Conservation (phyloP, 2,888 invertebrate genomes). For the Pammene aurita region DNA sequence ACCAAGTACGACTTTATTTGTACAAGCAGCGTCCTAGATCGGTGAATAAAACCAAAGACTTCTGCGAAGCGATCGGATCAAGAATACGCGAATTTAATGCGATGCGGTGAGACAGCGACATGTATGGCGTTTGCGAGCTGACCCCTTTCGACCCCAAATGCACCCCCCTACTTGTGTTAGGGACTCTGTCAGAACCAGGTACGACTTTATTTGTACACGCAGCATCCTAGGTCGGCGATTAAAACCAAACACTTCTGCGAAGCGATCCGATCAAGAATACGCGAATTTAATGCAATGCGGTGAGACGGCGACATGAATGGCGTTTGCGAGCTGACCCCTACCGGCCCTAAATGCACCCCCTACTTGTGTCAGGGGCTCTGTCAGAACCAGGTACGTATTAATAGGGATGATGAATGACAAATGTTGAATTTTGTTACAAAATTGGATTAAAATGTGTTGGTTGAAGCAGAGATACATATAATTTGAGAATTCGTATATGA, state of each 20-base stretch:
- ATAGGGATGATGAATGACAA: too few species aligned
- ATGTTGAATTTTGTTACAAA: too few species aligned
- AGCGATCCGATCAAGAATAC: slow-evolving; percentile 7
- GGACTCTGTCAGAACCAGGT: slow-evolving; percentile 66
- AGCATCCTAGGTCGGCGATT: too few species aligned
- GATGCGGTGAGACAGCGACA: slow-evolving; percentile 53
- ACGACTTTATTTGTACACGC: neutral
- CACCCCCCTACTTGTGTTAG: slow-evolving; percentile 52
- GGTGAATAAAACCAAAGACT: too few species aligned
- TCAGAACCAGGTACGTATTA: slow-evolving; percentile 61
- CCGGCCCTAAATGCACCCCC: slow-evolving; percentile 46
- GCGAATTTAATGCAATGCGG: slow-evolving; percentile 56
- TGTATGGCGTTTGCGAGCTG: slow-evolving; percentile 46
- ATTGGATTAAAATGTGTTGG: too few species aligned
- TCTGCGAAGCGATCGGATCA: too few species aligned
- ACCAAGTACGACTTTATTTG: slow-evolving; percentile 53
- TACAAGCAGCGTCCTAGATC: too few species aligned
- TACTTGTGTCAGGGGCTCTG: slow-evolving; percentile 59
- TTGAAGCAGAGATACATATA: too few species aligned
- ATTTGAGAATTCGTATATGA: too few species aligned
- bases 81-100: slow-evolving; percentile 54
- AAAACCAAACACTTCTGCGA: too few species aligned
- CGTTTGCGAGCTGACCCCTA: slow-evolving; percentile 48
- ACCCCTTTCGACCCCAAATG: slow-evolving; percentile 44
- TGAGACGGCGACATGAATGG: slow-evolving; percentile 49